Evolutionary conservation across 2,888 invertebrate species (phyloP), one percentile per base, ranked within the genome.

Genomic region (Thera obeliscata): DNA sequence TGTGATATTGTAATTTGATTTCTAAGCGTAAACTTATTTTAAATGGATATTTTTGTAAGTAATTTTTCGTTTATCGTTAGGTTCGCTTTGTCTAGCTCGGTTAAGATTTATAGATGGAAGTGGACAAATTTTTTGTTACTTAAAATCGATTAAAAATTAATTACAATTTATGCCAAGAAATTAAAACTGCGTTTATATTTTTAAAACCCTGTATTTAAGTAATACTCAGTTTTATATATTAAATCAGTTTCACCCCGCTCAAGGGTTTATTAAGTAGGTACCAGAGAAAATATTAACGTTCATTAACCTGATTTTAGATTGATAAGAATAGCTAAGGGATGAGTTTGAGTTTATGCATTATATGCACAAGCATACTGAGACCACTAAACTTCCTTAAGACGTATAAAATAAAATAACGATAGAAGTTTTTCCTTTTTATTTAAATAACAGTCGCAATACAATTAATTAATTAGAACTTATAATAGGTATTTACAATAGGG

Each of bases 1-100:
- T 94, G 94, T 94, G 94, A 94, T 94, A 94, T 93, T 93, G 93
- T 93, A 93, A 86, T 93, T 90, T 87, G 87, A 89, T 91, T 91
- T 89, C 82, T 92, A 90, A 88, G 83, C 89, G 86, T 92, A 92
- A 87, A 90, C 90, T 90, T 92, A 91, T 84, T 90, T 87, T 85
- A 85, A 87, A 90, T 87, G 87, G 81, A 90, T 93, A 92, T 91
- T 93, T 93, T 93, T 92, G 89, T 93, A 93, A 91, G 92, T 93
- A 91, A 85, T 87, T 81, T 83, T 87, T 80, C 78, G 81, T 92
- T 91, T 89, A 87, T 86, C 75, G 78, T 87, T 89, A 91, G 87
- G 90, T 89, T 89, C 88, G 92, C 92, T 90, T 92, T 83, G 81
- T 88, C 85, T 88, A 90, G 90, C 89, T 89, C 86, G 87, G 87